Base-by-base conservation (phyloP, 1,140 invertebrate genomes). In the Amyelois transitella region DNA sequence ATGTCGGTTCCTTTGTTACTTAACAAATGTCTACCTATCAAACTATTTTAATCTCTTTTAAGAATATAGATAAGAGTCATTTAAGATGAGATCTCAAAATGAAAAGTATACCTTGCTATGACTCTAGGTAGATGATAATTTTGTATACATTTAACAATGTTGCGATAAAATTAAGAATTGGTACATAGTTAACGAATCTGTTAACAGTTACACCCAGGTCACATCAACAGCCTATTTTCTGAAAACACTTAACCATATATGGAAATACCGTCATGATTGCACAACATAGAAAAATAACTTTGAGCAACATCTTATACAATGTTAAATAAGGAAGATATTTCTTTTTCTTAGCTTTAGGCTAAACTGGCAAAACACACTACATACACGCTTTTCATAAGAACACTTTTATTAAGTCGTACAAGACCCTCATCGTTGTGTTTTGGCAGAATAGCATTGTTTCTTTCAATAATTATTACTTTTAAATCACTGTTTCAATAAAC, bases 281-380 rank as follows among this genome's bases (percentile, higher is more conserved):
- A 84, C 72, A 78, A 58, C 17, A 50, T 72, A 81, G 69, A 62
- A 56, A 64, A 71, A 75, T 69, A 62, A 54, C 60, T 69, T 72
- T 58, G 75, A 73, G 60, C 53, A 70, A 65, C 71, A 69, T 69
- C 61, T 50, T 62, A 20, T 20, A 63, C 62, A 72, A 64, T 66
- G 72, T 57, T 45, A 69, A 66, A 59, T 64, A 62, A 72, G 59
- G 53, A 73, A 44, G 80, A 65, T 65, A 77, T 76, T 75, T 82
- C 70, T 81, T 82, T 86, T 82, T 84, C 72, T 76, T 84, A 87
- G 84, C 81, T 86, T 38, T 85, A 84, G 76, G 81, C 81, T 81
- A 68, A 62, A 66, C 79, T 84, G 77, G 66, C 74, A 81, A 81
- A 84, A 75, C 77, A 82, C 76, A 82, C 66, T 57, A 20, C 10